These are phyloP conservation scores for Poecilia gillii DNA, from an alignment of 2,797 vertebrate genomes.

Conservation along the genomic window DNA sequence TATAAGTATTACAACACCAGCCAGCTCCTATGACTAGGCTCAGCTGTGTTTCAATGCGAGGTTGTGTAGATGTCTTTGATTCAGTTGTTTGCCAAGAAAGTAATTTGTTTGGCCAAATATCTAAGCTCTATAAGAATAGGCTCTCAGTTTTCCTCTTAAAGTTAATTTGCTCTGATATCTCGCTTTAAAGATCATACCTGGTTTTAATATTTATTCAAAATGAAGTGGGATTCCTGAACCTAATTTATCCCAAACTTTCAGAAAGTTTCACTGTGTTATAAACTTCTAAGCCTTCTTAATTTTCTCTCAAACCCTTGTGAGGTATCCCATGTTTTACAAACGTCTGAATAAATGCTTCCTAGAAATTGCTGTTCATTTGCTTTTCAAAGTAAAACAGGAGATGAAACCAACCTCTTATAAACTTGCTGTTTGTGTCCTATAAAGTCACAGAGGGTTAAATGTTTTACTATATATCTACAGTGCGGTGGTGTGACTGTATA, in stretches of 20 bases:
- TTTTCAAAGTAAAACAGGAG: background rate
- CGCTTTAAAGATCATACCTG: background rate
- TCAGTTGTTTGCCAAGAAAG: background rate
- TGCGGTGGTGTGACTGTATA: constrained; percentile 21
- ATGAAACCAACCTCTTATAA: constrained; percentile 4
- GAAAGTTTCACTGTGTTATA: background rate
- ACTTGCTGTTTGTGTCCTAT: background rate
- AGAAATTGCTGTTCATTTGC: background rate
- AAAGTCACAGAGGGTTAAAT: constrained; percentile 55
- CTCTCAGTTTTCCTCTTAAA: background rate
- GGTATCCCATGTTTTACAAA: background rate
- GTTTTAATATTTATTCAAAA: background rate
- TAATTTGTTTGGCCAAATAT: background rate
- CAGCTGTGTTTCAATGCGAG: background rate
- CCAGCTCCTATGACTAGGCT: background rate
- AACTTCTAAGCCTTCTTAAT: background rate
- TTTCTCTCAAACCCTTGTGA: background rate
- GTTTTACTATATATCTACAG: constrained; percentile 7
- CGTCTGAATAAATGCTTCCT: background rate
- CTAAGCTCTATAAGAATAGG: background rate
- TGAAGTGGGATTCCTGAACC: background rate
- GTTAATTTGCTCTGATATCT: background rate
- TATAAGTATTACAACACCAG: constrained; percentile 43
- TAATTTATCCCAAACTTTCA: background rate
- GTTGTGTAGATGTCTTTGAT: background rate